phyloP scores from a whole-genome alignment of 2,113 vertebrate genomes.

The Scopus umbretta region DNA sequence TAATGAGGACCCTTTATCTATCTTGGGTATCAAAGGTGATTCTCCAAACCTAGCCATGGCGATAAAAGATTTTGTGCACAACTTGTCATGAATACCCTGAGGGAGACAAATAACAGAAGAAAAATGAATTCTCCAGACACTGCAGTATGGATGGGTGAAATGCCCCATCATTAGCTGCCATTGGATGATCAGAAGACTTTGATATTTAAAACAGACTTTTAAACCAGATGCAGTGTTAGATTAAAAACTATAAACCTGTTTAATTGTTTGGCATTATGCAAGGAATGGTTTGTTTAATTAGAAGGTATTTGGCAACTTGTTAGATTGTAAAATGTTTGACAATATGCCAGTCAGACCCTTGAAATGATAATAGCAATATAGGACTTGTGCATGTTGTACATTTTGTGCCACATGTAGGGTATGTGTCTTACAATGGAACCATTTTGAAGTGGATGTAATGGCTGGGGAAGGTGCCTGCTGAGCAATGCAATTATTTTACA shows the following conservation, averaged over 20 bases:
- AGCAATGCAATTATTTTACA: not conserved
- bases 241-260: constrained; percentile 16
- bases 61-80: not conserved
- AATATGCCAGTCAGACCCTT: constrained; percentile 18
- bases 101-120: not conserved
- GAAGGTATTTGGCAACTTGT: constrained; percentile 41
- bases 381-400: not conserved
- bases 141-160: not conserved
- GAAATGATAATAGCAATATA: not conserved
- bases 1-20: not conserved
- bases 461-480: not conserved
- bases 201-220: constrained; percentile 45
- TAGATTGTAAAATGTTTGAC: constrained; percentile 42
- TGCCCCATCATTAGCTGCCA: not conserved
- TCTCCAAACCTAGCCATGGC: not conserved
- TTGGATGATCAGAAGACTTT: constrained; percentile 3
- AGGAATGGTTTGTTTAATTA: constrained; percentile 49
- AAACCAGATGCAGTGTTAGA: constrained; percentile 8
- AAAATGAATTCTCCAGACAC: not conserved
- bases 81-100: not conserved
- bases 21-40: not conserved
- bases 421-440: not conserved
- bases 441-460: not conserved
- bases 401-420: not conserved
- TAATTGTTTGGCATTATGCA: constrained; percentile 34